phyloP scores from a whole-genome alignment of 2,888 invertebrate genomes.

The Cephus sareptanus region DNA sequence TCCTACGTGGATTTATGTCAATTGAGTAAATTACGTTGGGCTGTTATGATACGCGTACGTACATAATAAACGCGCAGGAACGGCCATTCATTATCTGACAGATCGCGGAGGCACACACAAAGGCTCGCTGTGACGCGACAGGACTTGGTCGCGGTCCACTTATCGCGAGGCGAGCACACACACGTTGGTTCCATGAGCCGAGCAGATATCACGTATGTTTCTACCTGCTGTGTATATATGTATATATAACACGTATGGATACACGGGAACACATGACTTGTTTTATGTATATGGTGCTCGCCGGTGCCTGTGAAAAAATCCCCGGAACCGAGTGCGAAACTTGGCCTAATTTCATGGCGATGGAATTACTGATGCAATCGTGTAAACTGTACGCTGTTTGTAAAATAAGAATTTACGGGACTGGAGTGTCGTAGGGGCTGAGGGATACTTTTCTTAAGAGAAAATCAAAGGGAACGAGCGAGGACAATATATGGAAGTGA shows the following conservation, averaged over 20 bases:
- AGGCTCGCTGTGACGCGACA: constrained; percentile 42
- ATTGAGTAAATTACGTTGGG: neutral
- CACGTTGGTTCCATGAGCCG: neutral
- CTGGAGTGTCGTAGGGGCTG: neutral
- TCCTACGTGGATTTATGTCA: neutral
- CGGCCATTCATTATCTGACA: constrained; percentile 25
- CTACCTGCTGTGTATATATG: neutral
- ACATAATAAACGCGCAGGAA: constrained; percentile 25
- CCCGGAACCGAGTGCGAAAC: neutral
- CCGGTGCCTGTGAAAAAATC: neutral
- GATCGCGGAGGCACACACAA: constrained; percentile 26
- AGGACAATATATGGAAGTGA: too few species aligned
- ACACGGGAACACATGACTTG: neutral
- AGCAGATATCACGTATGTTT: neutral
- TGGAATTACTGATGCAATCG: neutral
- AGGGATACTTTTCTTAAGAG: too few species aligned
- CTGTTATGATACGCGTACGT: constrained; percentile 10
- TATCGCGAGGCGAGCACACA: constrained; percentile 39
- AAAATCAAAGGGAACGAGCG: too few species aligned
- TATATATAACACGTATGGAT: neutral
- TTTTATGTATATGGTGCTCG: neutral
- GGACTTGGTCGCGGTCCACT: constrained; percentile 54
- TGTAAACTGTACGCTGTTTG: neutral
- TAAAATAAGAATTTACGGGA: neutral
- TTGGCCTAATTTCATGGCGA: neutral